Evolutionary conservation across 2,888 invertebrate genomes (phyloP).

Genomic region (Dorcus hopei): DNA sequence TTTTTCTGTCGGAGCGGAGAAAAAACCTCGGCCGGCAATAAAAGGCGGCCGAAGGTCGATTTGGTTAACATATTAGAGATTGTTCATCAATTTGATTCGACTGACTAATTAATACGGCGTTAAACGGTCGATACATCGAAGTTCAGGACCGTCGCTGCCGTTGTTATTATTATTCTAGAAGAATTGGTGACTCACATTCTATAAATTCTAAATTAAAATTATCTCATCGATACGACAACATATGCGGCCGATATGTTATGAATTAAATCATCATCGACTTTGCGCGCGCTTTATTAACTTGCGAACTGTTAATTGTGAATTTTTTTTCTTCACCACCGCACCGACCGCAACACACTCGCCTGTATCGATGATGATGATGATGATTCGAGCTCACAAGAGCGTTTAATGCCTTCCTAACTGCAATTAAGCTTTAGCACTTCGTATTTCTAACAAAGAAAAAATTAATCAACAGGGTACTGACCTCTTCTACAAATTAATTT

Average conservation of each 20-base stretch:
- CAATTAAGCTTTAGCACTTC: too few relatives aligned
- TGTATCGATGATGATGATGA: too few relatives aligned
- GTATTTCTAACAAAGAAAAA: too few relatives aligned
- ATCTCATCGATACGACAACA: constrained; percentile 12
- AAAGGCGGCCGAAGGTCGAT: constrained; percentile 12
- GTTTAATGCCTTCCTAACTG: too few relatives aligned
- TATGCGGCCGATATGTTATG: background rate
- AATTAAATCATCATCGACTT: background rate
- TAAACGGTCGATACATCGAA: background rate
- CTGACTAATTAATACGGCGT: constrained; percentile 1
- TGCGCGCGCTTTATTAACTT: background rate
- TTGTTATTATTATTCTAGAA: background rate
- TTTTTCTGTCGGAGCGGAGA: too few relatives aligned
- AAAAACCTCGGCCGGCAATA: too few relatives aligned
- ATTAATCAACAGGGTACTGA: too few relatives aligned
- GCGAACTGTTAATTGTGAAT: too few relatives aligned
- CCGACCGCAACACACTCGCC: too few relatives aligned
- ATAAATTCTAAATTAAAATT: constrained; percentile 18
- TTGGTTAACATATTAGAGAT: constrained; percentile 15
- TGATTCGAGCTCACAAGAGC: too few relatives aligned
- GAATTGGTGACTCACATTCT: background rate
- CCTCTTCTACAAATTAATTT: too few relatives aligned
- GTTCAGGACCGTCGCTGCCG: background rate
- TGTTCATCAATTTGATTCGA: background rate
- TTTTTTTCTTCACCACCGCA: too few relatives aligned